phyloP scores from a whole-genome alignment of 2,888 invertebrate species.

The Drosophila koepferae region DNA sequence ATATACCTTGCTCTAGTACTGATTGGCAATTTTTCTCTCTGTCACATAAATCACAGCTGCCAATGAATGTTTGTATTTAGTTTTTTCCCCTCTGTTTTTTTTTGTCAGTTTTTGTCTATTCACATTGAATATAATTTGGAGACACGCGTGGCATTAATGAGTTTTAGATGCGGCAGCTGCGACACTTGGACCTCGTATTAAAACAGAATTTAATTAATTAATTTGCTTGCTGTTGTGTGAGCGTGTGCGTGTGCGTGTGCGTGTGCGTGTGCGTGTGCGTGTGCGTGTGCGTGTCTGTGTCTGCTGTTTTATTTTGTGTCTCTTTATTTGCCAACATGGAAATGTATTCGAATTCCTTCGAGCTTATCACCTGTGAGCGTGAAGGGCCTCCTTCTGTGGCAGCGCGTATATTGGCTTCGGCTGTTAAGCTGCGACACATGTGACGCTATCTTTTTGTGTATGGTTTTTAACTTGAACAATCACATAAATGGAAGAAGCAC shows the following conservation, averaged over 20 bases:
- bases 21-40: neutral
- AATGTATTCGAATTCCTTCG: conserved; percentile 24
- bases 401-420: neutral
- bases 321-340: conserved; percentile 13
- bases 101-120: conserved; percentile 12
- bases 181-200: conserved; percentile 59
- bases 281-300: neutral
- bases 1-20: neutral
- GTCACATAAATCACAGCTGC: conserved; percentile 69
- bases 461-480: conserved; percentile 46
- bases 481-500: conserved; percentile 34
- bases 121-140: conserved; percentile 30
- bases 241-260: conserved; percentile 4
- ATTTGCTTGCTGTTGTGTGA: conserved; percentile 61
- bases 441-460: conserved; percentile 29
- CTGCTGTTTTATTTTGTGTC: conserved; percentile 21
- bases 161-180: conserved; percentile 72
- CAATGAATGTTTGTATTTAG: conserved; percentile 46
- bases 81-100: neutral
- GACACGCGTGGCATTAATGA: conserved; percentile 66
- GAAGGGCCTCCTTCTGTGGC: neutral
- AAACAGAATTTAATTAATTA: conserved; percentile 75
- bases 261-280: conserved; percentile 3
- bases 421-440: conserved; percentile 47
- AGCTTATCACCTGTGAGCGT: conserved; percentile 29